A percentile compares a stretch with the other conserved stretches of the same genome.
Evolutionary conservation across 1,140 invertebrate genomes (phyloP).

Genomic region (Drosophila truncata): DNA sequence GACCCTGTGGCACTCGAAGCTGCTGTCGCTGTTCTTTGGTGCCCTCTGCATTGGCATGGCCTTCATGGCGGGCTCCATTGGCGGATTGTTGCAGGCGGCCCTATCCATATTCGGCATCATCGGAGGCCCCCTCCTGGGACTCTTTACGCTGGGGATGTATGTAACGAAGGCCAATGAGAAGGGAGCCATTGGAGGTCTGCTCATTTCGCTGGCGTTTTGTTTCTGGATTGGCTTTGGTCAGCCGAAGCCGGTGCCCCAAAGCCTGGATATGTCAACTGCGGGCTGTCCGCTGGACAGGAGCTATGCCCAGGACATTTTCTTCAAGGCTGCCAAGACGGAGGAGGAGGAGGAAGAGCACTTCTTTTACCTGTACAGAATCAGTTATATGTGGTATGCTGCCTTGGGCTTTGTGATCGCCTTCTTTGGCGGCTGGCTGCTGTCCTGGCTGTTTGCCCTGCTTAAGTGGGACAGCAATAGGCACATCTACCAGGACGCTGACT

Average conservation of each 20-base stretch:
- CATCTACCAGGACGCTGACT: slow-evolving; percentile 63
- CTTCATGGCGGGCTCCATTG: slow-evolving; percentile 89
- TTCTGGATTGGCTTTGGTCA: slow-evolving; percentile 95
- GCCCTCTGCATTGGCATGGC: slow-evolving; percentile 89
- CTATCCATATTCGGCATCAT: slow-evolving; percentile 93
- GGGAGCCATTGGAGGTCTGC: slow-evolving; percentile 90
- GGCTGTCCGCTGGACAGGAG: slow-evolving; percentile 86
- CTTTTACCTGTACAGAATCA: slow-evolving; percentile 87
- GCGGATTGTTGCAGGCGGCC: slow-evolving; percentile 90
- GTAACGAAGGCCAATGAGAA: slow-evolving; percentile 88
- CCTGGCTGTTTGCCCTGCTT: slow-evolving; percentile 78
- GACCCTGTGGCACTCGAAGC: slow-evolving; percentile 86
- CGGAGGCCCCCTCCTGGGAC: slow-evolving; percentile 91
- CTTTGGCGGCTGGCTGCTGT: slow-evolving; percentile 89
- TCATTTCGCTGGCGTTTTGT: slow-evolving; percentile 89
- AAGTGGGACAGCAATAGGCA: slow-evolving; percentile 72
- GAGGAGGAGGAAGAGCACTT: slow-evolving; percentile 40
- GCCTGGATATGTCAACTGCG: slow-evolving; percentile 87
- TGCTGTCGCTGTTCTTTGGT: slow-evolving; percentile 90
- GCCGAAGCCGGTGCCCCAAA: slow-evolving; percentile 88
- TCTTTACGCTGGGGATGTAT: slow-evolving; percentile 93
- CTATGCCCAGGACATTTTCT: slow-evolving; percentile 33
- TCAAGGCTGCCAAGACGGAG: not conserved
- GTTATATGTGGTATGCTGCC: slow-evolving; percentile 94
- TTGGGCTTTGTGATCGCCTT: slow-evolving; percentile 90